These are phyloP conservation scores for Megaustenia siamemsis DNA, from an alignment of 2,888 invertebrate genomes.

Conservation along the genomic window DNA sequence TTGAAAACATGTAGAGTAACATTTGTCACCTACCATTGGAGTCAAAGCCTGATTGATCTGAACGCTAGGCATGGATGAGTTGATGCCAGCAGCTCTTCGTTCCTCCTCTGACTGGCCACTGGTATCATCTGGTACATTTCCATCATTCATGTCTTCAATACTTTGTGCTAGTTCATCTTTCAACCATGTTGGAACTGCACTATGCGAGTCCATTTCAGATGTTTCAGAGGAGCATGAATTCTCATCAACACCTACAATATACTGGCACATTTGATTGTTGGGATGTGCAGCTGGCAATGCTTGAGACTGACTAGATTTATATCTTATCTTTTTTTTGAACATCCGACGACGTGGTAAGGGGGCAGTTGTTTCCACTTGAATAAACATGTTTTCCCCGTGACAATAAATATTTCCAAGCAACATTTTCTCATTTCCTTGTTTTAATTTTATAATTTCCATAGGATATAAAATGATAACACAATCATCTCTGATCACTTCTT, in stretches of 20 bases:
- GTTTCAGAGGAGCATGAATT: constrained; percentile 79
- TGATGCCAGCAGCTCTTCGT: constrained; percentile 58
- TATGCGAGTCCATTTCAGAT: constrained; percentile 77
- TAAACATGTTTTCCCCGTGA: constrained; percentile 83
- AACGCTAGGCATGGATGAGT: constrained; percentile 76
- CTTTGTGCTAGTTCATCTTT: constrained; percentile 72
- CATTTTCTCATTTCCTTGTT: constrained; percentile 81
- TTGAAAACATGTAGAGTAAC: constrained; percentile 3
- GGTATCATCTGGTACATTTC: constrained; percentile 73
- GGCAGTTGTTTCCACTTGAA: constrained; percentile 85
- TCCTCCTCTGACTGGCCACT: constrained; percentile 71
- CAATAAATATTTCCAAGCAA: constrained; percentile 83
- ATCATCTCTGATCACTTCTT: constrained; percentile 62
- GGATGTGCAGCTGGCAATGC: neutral
- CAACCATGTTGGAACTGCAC: constrained; percentile 76
- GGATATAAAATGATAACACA: constrained; percentile 72
- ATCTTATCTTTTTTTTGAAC: constrained; percentile 71
- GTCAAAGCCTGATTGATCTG: constrained; percentile 74
- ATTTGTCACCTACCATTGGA: constrained; percentile 42
- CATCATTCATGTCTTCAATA: constrained; percentile 64
- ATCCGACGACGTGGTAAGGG: constrained; percentile 79
- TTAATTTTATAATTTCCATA: constrained; percentile 71
- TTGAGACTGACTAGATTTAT: constrained; percentile 36
- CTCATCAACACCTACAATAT: constrained; percentile 75
- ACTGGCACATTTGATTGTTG: constrained; percentile 55